A percentile compares a stretch with the other conserved stretches of the same genome.
These are phyloP conservation scores for Antheraea yamamai DNA, from an alignment of 2,888 invertebrate genomes.

Conservation along the genomic window DNA sequence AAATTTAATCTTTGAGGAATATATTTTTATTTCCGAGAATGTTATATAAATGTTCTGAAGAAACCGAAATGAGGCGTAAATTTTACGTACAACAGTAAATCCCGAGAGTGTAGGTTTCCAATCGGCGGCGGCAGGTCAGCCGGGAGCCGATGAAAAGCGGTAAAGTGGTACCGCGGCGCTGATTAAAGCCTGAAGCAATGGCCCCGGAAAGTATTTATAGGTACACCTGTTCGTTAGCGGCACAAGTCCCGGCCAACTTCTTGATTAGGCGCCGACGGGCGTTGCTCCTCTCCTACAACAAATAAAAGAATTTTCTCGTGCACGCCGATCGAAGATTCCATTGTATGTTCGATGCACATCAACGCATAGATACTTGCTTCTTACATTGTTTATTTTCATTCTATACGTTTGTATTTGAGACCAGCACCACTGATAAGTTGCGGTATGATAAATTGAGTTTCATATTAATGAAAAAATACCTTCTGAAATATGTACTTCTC, in stretches of 20 bases:
- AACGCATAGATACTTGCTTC: slow-evolving; percentile 24
- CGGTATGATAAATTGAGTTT: neutral
- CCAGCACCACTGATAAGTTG: neutral
- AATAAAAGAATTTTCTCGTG: slow-evolving; percentile 72
- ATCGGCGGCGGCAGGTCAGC: slow-evolving; percentile 74
- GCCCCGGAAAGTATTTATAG: slow-evolving; percentile 81
- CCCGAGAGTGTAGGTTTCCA: slow-evolving; percentile 74
- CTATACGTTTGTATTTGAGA: neutral
- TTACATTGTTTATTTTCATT: neutral
- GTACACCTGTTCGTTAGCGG: slow-evolving; percentile 82
- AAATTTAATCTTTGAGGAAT: neutral
- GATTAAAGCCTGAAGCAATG: slow-evolving; percentile 82
- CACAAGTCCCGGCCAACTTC: slow-evolving; percentile 77
- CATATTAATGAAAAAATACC: neutral
- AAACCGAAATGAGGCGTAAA: slow-evolving; percentile 61
- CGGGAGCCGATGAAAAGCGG: slow-evolving; percentile 79
- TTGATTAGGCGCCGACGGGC: slow-evolving; percentile 81
- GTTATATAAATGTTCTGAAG: slow-evolving; percentile 40
- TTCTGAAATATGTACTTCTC: neutral
- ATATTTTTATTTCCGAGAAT: slow-evolving; percentile 19
- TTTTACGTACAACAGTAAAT: slow-evolving; percentile 64
- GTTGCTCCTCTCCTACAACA: slow-evolving; percentile 73
- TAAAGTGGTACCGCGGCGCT: slow-evolving; percentile 78
- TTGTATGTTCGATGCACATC: slow-evolving; percentile 23
- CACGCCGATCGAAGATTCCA: slow-evolving; percentile 54